A percentile compares a stretch with the other conserved stretches of the same genome.
Conservation (phyloP, 2,113 vertebrate species). For the Zosterops pallidus region DNA sequence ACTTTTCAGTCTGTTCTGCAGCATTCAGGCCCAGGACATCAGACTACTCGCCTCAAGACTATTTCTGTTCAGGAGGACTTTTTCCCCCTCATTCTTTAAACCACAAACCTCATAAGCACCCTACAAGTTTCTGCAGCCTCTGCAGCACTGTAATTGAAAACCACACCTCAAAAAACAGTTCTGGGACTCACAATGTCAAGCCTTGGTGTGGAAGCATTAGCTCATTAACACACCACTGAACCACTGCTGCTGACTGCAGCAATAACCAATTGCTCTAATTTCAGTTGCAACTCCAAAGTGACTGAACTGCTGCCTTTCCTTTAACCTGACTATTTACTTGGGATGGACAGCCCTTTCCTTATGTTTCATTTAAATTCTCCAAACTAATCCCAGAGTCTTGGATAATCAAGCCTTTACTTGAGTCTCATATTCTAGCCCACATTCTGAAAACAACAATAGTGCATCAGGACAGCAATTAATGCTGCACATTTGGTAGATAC, state of each 20-base stretch:
- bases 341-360: background rate
- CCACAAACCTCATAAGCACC: background rate
- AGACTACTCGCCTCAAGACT: background rate
- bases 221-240: conserved; percentile 50
- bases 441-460: background rate
- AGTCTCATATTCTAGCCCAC: background rate
- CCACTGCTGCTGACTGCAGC: background rate
- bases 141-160: conserved; percentile 25
- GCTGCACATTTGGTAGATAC: background rate
- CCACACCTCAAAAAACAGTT: conserved; percentile 25
- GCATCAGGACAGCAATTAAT: background rate
- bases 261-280: conserved; percentile 12
- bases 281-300: background rate
- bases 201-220: conserved; percentile 53
- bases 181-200: conserved; percentile 54
- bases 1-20: background rate
- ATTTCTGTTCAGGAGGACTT: background rate
- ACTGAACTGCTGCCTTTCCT: background rate
- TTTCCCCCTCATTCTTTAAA: background rate
- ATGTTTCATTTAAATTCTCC: conserved; percentile 3
- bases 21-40: background rate
- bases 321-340: background rate
- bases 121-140: background rate
- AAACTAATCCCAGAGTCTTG: background rate
- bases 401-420: background rate